Percentiles rank a stretch among this genome's conserved stretches.
phyloP scores from a whole-genome alignment of 2,797 vertebrate genomes.

The Myoxocephalus aenaeus region DNA sequence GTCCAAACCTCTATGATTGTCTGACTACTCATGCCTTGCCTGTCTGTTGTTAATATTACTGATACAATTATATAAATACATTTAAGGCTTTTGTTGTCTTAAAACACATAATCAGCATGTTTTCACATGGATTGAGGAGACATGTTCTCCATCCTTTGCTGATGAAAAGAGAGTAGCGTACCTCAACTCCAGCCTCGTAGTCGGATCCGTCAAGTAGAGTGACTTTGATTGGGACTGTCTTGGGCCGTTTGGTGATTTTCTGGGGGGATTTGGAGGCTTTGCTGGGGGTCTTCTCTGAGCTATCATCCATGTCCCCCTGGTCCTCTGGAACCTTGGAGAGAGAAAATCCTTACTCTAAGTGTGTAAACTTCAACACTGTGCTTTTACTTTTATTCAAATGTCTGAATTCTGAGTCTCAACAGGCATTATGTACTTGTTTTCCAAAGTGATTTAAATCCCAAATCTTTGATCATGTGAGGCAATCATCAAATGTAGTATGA shows the following conservation, averaged over 20 bases:
- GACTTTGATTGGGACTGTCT: slow-evolving; percentile 92
- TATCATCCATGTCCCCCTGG: slow-evolving; percentile 90
- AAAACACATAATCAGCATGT: not conserved
- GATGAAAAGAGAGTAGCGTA: slow-evolving; percentile 60
- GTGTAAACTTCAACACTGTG: not conserved
- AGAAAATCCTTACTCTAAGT: slow-evolving; percentile 48
- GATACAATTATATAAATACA: not conserved
- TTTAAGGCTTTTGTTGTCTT: not conserved
- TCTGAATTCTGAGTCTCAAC: slow-evolving; percentile 20
- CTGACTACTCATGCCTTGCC: not conserved
- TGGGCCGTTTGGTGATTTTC: slow-evolving; percentile 92
- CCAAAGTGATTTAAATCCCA: slow-evolving; percentile 35
- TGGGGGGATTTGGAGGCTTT: slow-evolving; percentile 96
- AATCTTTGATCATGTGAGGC: slow-evolving; percentile 39
- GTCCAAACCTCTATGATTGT: not conserved
- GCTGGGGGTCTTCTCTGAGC: slow-evolving; percentile 96
- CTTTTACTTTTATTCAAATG: slow-evolving; percentile 32
- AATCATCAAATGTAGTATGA: slow-evolving; percentile 50
- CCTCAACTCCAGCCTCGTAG: slow-evolving; percentile 94
- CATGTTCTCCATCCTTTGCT: not conserved
- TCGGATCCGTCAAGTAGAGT: slow-evolving; percentile 92
- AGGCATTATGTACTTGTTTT: slow-evolving; percentile 20
- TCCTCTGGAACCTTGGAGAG: slow-evolving; percentile 84
- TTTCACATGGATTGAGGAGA: not conserved
- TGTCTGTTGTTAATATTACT: not conserved